Base-by-base conservation (phyloP, 2,888 invertebrate species). In the Cosmia trapezina region DNA sequence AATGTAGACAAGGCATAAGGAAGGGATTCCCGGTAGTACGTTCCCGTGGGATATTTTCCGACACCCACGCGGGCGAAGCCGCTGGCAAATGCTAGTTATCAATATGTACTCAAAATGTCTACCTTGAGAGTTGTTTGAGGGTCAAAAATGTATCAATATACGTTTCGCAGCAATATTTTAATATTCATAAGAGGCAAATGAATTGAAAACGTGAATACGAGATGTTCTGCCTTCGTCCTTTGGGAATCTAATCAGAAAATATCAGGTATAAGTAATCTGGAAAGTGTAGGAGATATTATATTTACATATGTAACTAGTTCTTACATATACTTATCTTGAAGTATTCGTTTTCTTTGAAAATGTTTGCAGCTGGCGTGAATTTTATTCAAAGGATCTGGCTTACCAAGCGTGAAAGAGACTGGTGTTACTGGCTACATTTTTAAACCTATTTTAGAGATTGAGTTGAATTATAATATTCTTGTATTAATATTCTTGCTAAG, bases 131-230 rank as follows among this genome's bases (percentile, higher is more conserved):
- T 61, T 28, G 33, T 69, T 49, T 43, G 17, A 19, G 11, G 43
- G 60, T 53, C 53, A 62, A 41, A 53, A 28, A 12, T 28, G 8
- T 66, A 17, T 60, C 33, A 53, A 49, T 43, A 64, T 4, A 63
- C 12, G 11, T 65, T n/a, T 57, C 11, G 4, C 7, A 7, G 14
- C 19, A 22, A 45, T 75, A 45, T 19, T 37, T n/a, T 54, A 64
- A 80, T 70, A 80, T 81, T 80, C 64, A 73, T 63, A 56, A 59
- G 45, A 60, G 17, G 57, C n/a, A 59, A 68, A 81, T 68, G 33
- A 67, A 72, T 54, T 67, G 47, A n/a, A 49, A 70, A 37, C 14
- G 19, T 56, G 76, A 76, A 70, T 75, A 65, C 28, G 14, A 66
- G 63, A 69, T 66, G 22, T 28, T 28, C 37, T 54, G 60, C 49